phyloP scores from a whole-genome alignment of 2,888 invertebrate genomes.

The Drosophila tanythrix region DNA sequence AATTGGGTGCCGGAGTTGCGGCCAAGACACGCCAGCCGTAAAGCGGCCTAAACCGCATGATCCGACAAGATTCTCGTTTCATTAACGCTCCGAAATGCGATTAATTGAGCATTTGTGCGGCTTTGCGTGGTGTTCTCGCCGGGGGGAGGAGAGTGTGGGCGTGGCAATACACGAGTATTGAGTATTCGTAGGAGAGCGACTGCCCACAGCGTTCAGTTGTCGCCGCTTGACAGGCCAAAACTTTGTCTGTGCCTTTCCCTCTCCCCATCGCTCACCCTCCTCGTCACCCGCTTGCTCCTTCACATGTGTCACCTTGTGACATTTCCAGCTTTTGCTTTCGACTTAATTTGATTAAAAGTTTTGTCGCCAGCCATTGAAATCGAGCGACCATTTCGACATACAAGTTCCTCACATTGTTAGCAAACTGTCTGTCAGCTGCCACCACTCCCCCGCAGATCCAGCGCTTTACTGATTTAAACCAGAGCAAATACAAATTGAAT shows the following conservation, averaged over 20 bases:
- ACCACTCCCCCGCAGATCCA: too few relatives aligned
- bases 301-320: constrained; percentile 74
- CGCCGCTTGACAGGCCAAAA: constrained; percentile 64
- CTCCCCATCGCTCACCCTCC: background rate
- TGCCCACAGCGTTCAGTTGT: constrained; percentile 63
- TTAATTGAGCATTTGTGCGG: constrained; percentile 79
- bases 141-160: background rate
- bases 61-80: constrained; percentile 68
- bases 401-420: constrained; percentile 39
- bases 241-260: constrained; percentile 33
- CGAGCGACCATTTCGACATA: constrained; percentile 11
- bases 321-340: constrained; percentile 65
- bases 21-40: constrained; percentile 38
- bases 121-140: constrained; percentile 11
- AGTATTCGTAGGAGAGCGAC: constrained; percentile 26
- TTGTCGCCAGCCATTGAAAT: constrained; percentile 47
- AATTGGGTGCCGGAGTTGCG: background rate
- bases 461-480: constrained; percentile 37
- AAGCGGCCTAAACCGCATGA: constrained; percentile 61
- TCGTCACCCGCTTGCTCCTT: background rate
- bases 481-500: constrained; percentile 50
- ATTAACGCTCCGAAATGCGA: constrained; percentile 73
- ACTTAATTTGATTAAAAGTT: constrained; percentile 80
- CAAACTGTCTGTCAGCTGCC: constrained; percentile 6
- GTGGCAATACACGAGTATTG: constrained; percentile 19